A percentile compares a stretch with the other conserved stretches of the same genome.
These are phyloP conservation scores for Aleiodes testaceus DNA, from an alignment of 2,888 invertebrate genomes.

Conservation along the genomic window DNA sequence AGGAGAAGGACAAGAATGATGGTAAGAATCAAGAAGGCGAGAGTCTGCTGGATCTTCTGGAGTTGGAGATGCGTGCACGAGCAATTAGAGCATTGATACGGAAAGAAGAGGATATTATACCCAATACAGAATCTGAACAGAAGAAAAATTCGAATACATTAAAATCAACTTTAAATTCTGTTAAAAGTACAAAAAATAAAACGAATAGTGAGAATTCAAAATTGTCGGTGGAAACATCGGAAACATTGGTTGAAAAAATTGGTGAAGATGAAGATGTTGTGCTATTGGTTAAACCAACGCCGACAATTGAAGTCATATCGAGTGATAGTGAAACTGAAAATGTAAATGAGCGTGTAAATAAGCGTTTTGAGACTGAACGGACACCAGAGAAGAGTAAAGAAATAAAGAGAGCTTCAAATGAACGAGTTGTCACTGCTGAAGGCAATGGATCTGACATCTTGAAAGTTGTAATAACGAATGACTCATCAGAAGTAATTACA, in stretches of 20 bases:
- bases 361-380: slow-evolving; percentile 53
- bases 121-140: slow-evolving; percentile 47
- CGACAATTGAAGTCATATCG: slow-evolving; percentile 68
- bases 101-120: slow-evolving; percentile 68
- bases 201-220: not conserved
- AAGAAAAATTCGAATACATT: slow-evolving; percentile 39
- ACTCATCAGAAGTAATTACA: not conserved
- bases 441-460: slow-evolving; percentile 41
- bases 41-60: slow-evolving; percentile 75
- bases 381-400: slow-evolving; percentile 26
- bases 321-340: slow-evolving; percentile 63
- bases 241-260: slow-evolving; percentile 44
- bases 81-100: slow-evolving; percentile 75
- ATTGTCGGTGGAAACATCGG: not conserved
- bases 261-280: slow-evolving; percentile 70
- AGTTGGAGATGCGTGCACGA: slow-evolving; percentile 77
- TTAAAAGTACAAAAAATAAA: slow-evolving; percentile 38
- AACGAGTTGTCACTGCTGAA: slow-evolving; percentile 48
- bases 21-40: slow-evolving; percentile 69
- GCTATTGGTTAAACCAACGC: slow-evolving; percentile 67
- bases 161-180: slow-evolving; percentile 45
- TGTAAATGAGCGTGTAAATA: slow-evolving; percentile 46
- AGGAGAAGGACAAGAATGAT: slow-evolving; percentile 57
- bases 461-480: slow-evolving; percentile 42
- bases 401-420: slow-evolving; percentile 35